These are phyloP conservation scores for Thumatha senex DNA, from an alignment of 2,888 invertebrate species.

Conservation along the genomic window DNA sequence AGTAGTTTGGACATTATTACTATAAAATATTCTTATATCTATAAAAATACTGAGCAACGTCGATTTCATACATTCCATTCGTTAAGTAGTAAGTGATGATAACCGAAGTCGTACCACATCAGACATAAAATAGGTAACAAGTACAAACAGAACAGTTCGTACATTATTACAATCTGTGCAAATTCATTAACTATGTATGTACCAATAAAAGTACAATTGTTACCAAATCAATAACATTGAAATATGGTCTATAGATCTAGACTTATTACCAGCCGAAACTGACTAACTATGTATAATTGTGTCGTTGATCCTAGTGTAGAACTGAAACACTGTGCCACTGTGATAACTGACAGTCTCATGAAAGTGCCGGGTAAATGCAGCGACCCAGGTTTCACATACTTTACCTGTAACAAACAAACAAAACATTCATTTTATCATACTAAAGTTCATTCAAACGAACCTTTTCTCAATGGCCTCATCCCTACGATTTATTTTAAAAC, in stretches of 20 bases:
- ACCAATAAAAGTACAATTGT: slow-evolving; percentile 53
- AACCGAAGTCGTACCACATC: slow-evolving; percentile 56
- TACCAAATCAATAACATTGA: slow-evolving; percentile 59
- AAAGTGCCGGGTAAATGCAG: slow-evolving; percentile 50
- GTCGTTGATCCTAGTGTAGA: slow-evolving; percentile 42
- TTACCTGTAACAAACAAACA: slow-evolving; percentile 74
- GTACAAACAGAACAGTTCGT: slow-evolving; percentile 60
- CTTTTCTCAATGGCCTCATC: slow-evolving; percentile 32
- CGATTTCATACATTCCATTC: slow-evolving; percentile 67
- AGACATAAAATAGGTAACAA: slow-evolving; percentile 47
- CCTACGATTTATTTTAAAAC: slow-evolving; percentile 40
- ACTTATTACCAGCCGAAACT: slow-evolving; percentile 51
- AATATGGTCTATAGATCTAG: slow-evolving; percentile 49
- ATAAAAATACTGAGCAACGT: slow-evolving; percentile 82
- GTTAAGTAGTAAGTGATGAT: slow-evolving; percentile 51
- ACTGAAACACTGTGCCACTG: slow-evolving; percentile 72
- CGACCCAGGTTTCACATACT: slow-evolving; percentile 70
- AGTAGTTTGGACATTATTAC: slow-evolving; percentile 70
- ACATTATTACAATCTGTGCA: slow-evolving; percentile 66
- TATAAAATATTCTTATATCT: slow-evolving; percentile 70
- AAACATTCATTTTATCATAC: slow-evolving; percentile 20
- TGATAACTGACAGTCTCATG: slow-evolving; percentile 55
- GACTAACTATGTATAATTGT: slow-evolving; percentile 44
- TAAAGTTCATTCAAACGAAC: slow-evolving; percentile 27
- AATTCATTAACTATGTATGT: slow-evolving; percentile 62